These are phyloP conservation scores for Chrysochloris asiatica DNA, from an alignment of 2,113 vertebrate species.

Conservation along the genomic window DNA sequence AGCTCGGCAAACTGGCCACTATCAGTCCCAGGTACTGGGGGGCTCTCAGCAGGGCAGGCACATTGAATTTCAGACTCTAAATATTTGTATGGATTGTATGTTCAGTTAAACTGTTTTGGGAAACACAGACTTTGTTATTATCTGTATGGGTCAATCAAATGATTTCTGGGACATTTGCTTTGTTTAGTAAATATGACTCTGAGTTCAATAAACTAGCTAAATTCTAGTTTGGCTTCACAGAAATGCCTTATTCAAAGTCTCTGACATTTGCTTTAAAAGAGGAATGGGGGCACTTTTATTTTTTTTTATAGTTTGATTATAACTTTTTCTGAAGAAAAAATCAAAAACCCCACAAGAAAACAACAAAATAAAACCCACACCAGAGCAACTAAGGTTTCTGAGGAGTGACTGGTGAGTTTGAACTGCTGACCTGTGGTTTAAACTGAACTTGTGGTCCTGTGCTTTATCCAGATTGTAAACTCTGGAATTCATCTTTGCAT, in stretches of 20 bases:
- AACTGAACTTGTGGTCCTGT: too few species aligned
- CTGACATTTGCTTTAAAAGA: constrained; percentile 26
- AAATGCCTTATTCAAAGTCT: constrained; percentile 41
- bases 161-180: constrained; percentile 29
- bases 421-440: too few species aligned
- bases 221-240: constrained; percentile 36
- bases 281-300: constrained; percentile 14
- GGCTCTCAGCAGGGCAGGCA: background rate
- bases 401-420: too few species aligned
- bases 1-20: too few species aligned
- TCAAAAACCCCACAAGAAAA: too few species aligned
- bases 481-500: background rate
- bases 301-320: background rate
- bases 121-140: background rate
- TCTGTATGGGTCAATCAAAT: constrained; percentile 2
- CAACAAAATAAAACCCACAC: too few species aligned
- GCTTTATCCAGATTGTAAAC: too few species aligned
- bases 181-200: constrained; percentile 34
- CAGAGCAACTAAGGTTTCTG: background rate
- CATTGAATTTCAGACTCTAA: background rate
- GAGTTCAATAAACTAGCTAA: constrained; percentile 29
- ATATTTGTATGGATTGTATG: background rate
- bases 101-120: constrained; percentile 16
- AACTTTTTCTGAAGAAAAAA: constrained; percentile 18
- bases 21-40: too few species aligned